phyloP scores from a whole-genome alignment of 2,888 invertebrate genomes.

The Amphiduros pacificus region DNA sequence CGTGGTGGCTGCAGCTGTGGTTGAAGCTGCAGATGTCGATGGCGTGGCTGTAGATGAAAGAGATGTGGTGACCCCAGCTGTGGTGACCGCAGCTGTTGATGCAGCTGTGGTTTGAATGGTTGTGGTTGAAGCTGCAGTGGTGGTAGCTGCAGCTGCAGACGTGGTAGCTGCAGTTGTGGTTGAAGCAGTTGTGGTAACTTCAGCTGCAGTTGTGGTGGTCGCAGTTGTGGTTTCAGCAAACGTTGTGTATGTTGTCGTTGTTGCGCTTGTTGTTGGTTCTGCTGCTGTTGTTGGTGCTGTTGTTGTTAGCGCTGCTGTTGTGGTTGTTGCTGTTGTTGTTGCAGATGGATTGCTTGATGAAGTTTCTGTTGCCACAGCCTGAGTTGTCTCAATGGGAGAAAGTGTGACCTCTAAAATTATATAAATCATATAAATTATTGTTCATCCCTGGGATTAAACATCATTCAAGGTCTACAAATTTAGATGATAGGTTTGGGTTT shows the following conservation, averaged over 20 bases:
- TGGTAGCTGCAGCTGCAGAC: background rate
- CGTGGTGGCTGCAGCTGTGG: background rate
- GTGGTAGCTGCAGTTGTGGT: background rate
- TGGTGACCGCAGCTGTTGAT: background rate
- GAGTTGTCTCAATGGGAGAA: no score
- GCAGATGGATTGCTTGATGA: no score
- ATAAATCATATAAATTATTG: no score
- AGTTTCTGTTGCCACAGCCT: no score
- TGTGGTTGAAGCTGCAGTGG: background rate
- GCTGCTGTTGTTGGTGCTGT: background rate
- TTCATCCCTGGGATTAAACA: no score
- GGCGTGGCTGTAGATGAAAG: background rate
- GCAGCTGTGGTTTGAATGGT: background rate
- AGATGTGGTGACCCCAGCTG: background rate
- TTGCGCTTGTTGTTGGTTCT: background rate
- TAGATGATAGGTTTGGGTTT: no score
- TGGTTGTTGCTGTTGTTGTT: background rate
- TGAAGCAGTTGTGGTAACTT: background rate
- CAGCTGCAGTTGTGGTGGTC: background rate
- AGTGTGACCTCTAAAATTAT: no score
- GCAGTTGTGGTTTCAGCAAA: background rate
- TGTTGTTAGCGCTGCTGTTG: background rate
- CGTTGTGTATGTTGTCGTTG: background rate
- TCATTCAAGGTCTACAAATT: no score
- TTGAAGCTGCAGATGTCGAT: background rate